These are phyloP conservation scores for Lasioglossum albipes DNA, from an alignment of 1,140 invertebrate species.

Conservation along the genomic window DNA sequence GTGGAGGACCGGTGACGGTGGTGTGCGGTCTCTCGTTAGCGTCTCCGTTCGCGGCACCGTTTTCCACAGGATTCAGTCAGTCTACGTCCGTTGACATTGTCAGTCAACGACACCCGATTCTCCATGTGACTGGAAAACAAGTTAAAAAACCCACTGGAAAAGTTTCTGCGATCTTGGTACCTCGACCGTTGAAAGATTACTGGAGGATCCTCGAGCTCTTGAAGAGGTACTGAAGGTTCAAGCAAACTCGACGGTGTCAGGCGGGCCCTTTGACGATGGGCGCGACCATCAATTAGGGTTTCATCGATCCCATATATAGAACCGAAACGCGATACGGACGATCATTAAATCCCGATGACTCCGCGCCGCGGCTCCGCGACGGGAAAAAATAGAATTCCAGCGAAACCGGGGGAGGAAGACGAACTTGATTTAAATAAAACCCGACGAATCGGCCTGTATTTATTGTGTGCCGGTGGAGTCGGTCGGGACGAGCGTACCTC, in stretches of 20 bases:
- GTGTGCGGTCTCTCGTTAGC: neutral
- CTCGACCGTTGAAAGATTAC: too few relatives aligned
- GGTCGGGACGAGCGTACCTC: neutral
- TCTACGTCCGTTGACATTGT: slow-evolving; percentile 1
- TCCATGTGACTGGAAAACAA: too few relatives aligned
- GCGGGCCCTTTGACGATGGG: too few relatives aligned
- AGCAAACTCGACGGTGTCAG: too few relatives aligned
- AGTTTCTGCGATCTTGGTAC: too few relatives aligned
- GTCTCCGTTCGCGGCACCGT: slow-evolving; percentile 1
- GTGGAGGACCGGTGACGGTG: neutral
- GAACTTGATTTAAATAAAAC: neutral
- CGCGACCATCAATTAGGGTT: too few relatives aligned
- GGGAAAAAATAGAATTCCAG: neutral
- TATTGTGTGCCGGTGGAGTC: neutral
- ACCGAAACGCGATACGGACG: too few relatives aligned
- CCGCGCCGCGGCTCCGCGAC: neutral
- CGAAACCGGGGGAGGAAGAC: neutral
- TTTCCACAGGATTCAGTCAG: slow-evolving; percentile 8
- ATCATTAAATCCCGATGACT: too few relatives aligned
- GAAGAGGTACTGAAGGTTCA: too few relatives aligned
- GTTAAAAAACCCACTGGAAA: too few relatives aligned
- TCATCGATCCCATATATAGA: too few relatives aligned
- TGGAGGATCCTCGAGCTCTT: too few relatives aligned
- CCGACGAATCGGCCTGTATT: neutral
- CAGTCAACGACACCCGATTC: neutral